These are phyloP conservation scores for Corapipo altera DNA, from an alignment of 2,113 vertebrate species.

Conservation along the genomic window DNA sequence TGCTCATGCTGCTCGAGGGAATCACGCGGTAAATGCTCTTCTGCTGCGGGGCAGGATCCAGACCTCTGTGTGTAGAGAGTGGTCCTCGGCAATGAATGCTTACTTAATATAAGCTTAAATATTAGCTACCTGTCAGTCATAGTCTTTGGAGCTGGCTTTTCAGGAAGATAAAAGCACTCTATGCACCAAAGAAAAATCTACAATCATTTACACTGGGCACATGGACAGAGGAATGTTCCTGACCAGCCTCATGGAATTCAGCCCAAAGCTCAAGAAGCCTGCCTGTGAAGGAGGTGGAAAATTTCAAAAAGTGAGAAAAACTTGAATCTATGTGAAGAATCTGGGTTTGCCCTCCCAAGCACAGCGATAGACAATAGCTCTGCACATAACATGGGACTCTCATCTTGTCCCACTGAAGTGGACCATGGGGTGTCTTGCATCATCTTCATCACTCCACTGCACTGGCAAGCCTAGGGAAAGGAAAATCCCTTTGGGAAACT, in stretches of 20 bases:
- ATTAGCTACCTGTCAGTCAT: not conserved
- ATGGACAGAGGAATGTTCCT: slow-evolving; percentile 1
- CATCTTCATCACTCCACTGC: not conserved
- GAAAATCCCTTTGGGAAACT: not conserved
- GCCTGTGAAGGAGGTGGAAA: not conserved
- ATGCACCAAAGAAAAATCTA: not conserved
- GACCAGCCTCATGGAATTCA: not conserved
- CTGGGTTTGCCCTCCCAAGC: not conserved
- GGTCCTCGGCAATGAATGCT: not conserved
- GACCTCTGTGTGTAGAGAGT: accelerated
- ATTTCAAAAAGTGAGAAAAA: not conserved
- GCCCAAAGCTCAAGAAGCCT: not conserved
- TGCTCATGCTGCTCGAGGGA: accelerated
- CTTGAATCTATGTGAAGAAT: not conserved
- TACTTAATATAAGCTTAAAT: not conserved
- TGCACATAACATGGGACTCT: accelerated
- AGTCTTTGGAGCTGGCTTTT: not conserved
- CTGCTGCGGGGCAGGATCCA: not conserved
- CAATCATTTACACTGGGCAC: not conserved
- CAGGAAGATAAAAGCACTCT: not conserved
- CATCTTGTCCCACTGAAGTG: accelerated
- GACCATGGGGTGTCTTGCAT: not conserved
- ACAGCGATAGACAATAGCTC: accelerated
- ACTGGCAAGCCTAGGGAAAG: not conserved
- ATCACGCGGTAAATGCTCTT: not conserved